These are phyloP conservation scores for Heliconius ethilla DNA, from an alignment of 2,888 invertebrate species.

Conservation along the genomic window DNA sequence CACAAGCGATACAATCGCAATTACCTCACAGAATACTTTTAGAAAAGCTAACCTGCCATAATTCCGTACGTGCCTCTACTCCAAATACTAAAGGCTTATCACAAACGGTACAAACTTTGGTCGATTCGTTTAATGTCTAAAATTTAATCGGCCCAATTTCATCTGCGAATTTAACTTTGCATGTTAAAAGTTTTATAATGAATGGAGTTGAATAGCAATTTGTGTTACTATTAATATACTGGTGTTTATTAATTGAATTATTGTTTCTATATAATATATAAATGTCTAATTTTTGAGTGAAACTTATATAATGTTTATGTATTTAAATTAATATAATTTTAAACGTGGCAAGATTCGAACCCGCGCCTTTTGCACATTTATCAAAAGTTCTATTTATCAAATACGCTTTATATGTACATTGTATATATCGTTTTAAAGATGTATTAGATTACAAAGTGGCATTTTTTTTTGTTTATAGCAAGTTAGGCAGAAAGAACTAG, in stretches of 20 bases:
- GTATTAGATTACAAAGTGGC: no score
- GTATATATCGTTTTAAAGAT: no score
- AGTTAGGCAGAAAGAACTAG: no score
- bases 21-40: background rate
- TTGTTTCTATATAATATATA: background rate
- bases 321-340: background rate
- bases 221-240: conserved; percentile 31
- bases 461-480: no score
- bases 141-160: conserved; percentile 47
- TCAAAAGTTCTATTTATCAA: no score
- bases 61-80: conserved; percentile 16
- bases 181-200: conserved; percentile 47
- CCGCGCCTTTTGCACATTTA: no score
- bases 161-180: conserved; percentile 46
- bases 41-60: conserved; percentile 11
- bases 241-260: background rate
- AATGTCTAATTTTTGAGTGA: background rate
- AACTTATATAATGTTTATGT: background rate
- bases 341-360: no score
- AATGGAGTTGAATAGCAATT: conserved; percentile 45
- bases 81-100: conserved; percentile 33
- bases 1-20: no score
- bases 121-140: conserved; percentile 48
- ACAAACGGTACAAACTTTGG: conserved; percentile 39
- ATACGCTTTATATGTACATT: no score